phyloP scores from a whole-genome alignment of 1,140 invertebrate genomes.

The Drosophila baimaii region DNA sequence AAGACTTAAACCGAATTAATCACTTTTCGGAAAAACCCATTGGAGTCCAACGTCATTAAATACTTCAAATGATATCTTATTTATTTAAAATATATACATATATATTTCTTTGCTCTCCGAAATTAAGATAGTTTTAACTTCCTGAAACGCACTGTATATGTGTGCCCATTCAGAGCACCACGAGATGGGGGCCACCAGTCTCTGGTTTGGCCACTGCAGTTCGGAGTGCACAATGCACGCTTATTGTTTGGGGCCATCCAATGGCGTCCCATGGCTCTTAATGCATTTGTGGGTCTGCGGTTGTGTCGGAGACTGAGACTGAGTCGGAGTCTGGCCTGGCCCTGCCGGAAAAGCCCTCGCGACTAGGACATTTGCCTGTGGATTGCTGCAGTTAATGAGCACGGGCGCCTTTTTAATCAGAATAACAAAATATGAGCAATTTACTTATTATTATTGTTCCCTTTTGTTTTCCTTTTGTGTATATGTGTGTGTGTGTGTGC shows the following conservation, averaged over 20 bases:
- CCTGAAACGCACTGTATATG: constrained; percentile 27
- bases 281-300: constrained; percentile 51
- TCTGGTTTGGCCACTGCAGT: constrained; percentile 36
- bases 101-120: no score
- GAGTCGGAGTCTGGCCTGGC: neutral
- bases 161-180: constrained; percentile 28
- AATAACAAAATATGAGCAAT: constrained; percentile 66
- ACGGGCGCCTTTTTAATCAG: constrained; percentile 63
- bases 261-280: constrained; percentile 32
- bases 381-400: constrained; percentile 48
- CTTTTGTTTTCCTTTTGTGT: constrained; percentile 34
- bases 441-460: constrained; percentile 50
- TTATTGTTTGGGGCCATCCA: constrained; percentile 56
- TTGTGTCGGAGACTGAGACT: neutral
- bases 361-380: constrained; percentile 53
- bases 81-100: neutral
- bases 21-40: neutral
- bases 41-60: no score
- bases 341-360: constrained; percentile 9
- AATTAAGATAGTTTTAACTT: neutral
- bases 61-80: neutral
- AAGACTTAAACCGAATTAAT: neutral
- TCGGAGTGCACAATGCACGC: constrained; percentile 50
- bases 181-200: constrained; percentile 37
- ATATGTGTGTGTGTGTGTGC: no score